phyloP scores from a whole-genome alignment of 92 coral and sea anemone genomes.

The Ricordea florida region DNA sequence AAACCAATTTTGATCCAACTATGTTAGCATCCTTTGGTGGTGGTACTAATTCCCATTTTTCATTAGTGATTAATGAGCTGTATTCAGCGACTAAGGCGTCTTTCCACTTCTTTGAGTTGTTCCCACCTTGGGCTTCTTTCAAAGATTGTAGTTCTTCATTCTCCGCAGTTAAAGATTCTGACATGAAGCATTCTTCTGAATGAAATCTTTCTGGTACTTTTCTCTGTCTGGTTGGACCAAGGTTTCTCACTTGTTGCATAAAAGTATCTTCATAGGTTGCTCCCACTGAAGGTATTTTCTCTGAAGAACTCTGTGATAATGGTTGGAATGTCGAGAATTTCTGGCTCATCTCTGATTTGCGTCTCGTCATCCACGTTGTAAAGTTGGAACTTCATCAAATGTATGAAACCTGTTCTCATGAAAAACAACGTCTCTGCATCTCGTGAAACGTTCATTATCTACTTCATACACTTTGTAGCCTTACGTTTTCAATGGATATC shows the following conservation, averaged over 20 bases:
- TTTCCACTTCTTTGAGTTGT: neutral
- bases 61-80: slow-evolving; percentile 48
- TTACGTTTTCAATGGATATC: slow-evolving; percentile 31
- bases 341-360: neutral
- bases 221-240: slow-evolving; percentile 57
- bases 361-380: neutral
- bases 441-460: slow-evolving; percentile 9
- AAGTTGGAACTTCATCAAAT: neutral
- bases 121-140: neutral
- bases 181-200: slow-evolving; percentile 53
- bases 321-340: neutral
- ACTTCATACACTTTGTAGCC: slow-evolving; percentile 35
- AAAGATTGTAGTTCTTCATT: neutral
- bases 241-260: slow-evolving; percentile 53
- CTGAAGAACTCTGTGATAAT: no score
- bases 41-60: slow-evolving; percentile 57
- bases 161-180: slow-evolving; percentile 1
- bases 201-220: slow-evolving; percentile 53
- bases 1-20: slow-evolving; percentile 52
- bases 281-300: slow-evolving; percentile 11
- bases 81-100: slow-evolving; percentile 2
- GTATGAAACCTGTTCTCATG: slow-evolving; percentile 50
- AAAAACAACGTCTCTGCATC: neutral
- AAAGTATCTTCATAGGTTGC: slow-evolving; percentile 45
- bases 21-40: slow-evolving; percentile 52